Conservation (phyloP, 2,113 vertebrate species). For the Anser brachyrhynchus region DNA sequence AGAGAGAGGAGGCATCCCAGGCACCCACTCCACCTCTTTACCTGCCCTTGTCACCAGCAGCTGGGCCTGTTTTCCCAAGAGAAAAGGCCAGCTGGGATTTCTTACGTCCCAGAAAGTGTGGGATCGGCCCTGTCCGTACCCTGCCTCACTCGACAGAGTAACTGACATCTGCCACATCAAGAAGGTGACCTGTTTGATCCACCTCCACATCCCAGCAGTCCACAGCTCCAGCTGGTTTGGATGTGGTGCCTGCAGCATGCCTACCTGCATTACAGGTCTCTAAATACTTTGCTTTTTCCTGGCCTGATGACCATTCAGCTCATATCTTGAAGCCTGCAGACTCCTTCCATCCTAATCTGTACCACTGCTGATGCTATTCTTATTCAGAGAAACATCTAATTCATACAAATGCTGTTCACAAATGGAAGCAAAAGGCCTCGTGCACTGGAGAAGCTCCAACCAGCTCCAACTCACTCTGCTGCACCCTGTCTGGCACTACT, state of each 20-base stretch:
- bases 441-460: constrained; percentile 1
- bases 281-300: not conserved
- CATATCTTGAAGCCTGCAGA: constrained; percentile 3
- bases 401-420: constrained; percentile 4
- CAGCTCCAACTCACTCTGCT: not conserved
- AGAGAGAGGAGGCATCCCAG: not conserved
- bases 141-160: not conserved
- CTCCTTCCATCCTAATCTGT: constrained; percentile 31
- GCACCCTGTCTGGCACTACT: not conserved
- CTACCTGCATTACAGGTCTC: not conserved
- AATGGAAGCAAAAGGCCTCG: constrained; percentile 19
- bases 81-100: constrained; percentile 17
- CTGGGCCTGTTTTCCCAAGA: not conserved
- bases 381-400: constrained; percentile 29
- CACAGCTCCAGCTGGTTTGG: not conserved
- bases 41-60: not conserved
- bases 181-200: not conserved
- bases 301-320: not conserved
- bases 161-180: not conserved
- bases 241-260: not conserved
- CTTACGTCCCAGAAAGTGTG: not conserved
- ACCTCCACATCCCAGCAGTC: not conserved
- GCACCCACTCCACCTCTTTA: not conserved
- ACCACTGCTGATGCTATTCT: constrained; percentile 1
- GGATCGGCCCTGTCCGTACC: not conserved